phyloP scores from a whole-genome alignment of 2,113 vertebrate species.

The Ictalurus punctatus region DNA sequence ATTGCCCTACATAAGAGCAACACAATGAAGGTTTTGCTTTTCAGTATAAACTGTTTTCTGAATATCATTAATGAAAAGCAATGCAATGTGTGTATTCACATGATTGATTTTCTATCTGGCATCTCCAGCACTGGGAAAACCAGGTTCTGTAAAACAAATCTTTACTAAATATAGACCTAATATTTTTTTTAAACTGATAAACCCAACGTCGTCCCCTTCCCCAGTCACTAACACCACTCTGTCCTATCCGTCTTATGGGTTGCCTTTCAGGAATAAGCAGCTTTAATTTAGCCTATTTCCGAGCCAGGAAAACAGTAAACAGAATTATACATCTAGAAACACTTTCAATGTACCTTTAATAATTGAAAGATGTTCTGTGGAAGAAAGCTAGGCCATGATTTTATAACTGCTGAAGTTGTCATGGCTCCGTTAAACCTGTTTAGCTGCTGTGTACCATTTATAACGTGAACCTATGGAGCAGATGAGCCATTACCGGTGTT shows the following conservation, averaged over 20 bases:
- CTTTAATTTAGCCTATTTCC: not conserved
- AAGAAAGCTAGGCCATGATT: not conserved
- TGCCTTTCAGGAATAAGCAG: not conserved
- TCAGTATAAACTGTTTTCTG: not conserved
- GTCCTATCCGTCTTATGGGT: not conserved
- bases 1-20: not conserved
- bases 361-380: not conserved
- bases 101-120: no score
- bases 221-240: not conserved
- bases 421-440: slow-evolving; percentile 58
- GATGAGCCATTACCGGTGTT: slow-evolving; percentile 29
- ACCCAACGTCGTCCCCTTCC: not conserved
- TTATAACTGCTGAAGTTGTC: not conserved
- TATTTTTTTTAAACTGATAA: no score
- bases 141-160: not conserved
- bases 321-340: not conserved
- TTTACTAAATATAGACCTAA: not conserved
- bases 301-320: not conserved
- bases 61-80: not conserved
- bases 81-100: not conserved
- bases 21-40: not conserved
- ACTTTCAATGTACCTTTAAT: not conserved
- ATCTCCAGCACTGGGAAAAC: no score
- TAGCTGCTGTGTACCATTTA: slow-evolving; percentile 46
- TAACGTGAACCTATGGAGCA: slow-evolving; percentile 7